These are phyloP conservation scores for Diceros bicornis DNA, from an alignment of 2,797 vertebrate species.

Conservation along the genomic window DNA sequence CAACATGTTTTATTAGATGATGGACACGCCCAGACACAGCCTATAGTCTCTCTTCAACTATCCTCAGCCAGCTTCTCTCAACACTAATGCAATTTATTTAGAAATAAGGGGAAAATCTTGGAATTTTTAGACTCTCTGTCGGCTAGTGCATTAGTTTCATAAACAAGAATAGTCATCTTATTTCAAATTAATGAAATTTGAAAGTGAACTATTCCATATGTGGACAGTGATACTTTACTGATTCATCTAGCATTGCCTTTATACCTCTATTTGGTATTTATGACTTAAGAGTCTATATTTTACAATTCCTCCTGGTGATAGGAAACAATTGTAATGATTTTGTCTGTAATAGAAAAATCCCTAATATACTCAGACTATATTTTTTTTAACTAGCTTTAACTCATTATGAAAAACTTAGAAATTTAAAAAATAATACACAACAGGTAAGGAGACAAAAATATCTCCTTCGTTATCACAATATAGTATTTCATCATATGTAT, in stretches of 20 bases:
- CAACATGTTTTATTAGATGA: background rate
- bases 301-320: background rate
- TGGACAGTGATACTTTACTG: background rate
- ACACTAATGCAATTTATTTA: background rate
- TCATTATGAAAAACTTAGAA: background rate
- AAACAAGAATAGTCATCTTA: background rate
- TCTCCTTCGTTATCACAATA: background rate
- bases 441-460: background rate
- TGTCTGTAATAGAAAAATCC: background rate
- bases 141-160: background rate
- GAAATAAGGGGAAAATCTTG: background rate
- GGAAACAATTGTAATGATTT: background rate
- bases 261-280: constrained; percentile 1
- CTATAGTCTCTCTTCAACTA: background rate
- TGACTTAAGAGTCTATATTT: background rate
- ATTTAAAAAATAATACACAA: background rate
- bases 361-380: background rate
- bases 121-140: background rate
- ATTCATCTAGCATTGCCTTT: background rate
- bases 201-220: background rate
- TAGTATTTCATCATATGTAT: background rate
- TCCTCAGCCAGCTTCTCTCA: background rate
- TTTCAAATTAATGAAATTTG: constrained; percentile 44
- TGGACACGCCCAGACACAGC: background rate
- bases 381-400: background rate